Conservation (phyloP, 2,113 vertebrate species). For the Eretmochelys imbricata region DNA sequence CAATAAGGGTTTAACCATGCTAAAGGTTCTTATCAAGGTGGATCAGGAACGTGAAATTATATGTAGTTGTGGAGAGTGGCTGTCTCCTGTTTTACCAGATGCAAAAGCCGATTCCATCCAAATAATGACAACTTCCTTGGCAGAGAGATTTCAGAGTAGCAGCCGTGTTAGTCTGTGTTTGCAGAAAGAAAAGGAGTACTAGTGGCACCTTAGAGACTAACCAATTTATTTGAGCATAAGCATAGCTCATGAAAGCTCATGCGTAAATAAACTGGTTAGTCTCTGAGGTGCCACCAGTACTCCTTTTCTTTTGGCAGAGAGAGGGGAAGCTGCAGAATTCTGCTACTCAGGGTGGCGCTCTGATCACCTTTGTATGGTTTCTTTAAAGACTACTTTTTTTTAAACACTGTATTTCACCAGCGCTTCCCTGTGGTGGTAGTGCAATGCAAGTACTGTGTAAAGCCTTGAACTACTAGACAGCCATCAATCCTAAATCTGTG, state of each 20-base stretch:
- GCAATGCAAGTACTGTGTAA: neutral
- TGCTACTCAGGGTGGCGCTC: neutral
- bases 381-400: slow-evolving; percentile 33
- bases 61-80: neutral
- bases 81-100: neutral
- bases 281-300: no score
- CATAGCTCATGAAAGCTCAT: no score
- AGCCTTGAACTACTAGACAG: fast-evolving
- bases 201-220: no score
- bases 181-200: no score
- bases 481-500: neutral
- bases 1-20: no score
- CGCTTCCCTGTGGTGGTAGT: neutral
- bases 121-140: slow-evolving; percentile 53
- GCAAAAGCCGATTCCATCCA: neutral
- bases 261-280: no score
- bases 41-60: neutral
- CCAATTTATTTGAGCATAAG: no score
- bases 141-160: neutral
- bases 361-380: slow-evolving; percentile 42
- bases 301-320: neutral
- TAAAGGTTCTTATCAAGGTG: no score
- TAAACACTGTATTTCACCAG: slow-evolving; percentile 1
- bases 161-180: no score
- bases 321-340: neutral